phyloP scores from a whole-genome alignment of 1,140 invertebrate species.

The Riptortus pedestris region DNA sequence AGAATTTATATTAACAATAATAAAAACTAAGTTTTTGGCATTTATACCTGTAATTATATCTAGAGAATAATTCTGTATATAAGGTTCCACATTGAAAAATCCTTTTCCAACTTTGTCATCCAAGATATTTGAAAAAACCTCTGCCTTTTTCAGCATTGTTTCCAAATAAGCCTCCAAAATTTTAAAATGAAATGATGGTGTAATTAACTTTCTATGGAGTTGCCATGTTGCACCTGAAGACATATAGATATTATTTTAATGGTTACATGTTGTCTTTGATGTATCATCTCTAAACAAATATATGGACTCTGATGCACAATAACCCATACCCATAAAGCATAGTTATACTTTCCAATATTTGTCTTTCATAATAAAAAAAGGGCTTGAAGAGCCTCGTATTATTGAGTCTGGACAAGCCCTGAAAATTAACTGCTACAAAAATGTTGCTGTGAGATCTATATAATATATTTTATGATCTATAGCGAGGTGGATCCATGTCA shows the following conservation, averaged over 20 bases:
- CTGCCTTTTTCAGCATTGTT: neutral
- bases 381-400: no score
- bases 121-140: neutral
- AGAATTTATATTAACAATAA: neutral
- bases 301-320: no score
- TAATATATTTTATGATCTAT: no score
- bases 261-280: no score
- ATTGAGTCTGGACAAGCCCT: no score
- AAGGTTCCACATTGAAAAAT: neutral
- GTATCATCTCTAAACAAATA: no score
- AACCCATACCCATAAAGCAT: no score
- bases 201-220: neutral
- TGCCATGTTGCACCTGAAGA: neutral
- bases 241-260: neutral
- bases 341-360: no score
- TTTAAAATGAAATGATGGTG: slow-evolving; percentile 9
- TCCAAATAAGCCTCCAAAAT: neutral
- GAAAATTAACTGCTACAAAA: no score
- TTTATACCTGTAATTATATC: slow-evolving; percentile 1
- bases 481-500: no score
- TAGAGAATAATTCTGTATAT: neutral
- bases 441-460: no score
- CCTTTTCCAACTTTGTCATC: slow-evolving; percentile 1
- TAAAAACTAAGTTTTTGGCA: neutral
- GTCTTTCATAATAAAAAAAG: no score